A percentile compares a stretch with the other conserved stretches of the same genome.
Evolutionary conservation across 2,888 invertebrate genomes (phyloP).

Genomic region (Polyommatus icarus): DNA sequence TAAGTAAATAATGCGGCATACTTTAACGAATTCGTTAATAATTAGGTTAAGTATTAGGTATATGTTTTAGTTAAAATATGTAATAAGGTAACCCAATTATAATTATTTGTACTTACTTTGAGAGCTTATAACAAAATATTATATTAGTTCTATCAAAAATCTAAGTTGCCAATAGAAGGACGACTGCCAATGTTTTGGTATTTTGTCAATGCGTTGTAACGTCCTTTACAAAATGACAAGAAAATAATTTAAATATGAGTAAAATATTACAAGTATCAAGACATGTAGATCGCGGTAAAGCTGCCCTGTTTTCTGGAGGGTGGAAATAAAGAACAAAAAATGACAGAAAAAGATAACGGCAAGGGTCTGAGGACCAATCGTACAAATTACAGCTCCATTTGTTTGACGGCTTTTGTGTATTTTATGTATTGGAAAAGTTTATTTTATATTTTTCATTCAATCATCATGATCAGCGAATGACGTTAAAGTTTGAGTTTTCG

Average conservation of each 20-base stretch:
- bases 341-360: conserved; percentile 65
- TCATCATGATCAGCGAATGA: neutral
- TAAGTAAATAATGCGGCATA: conserved; percentile 17
- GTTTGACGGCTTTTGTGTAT: conserved; percentile 39
- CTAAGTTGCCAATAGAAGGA: too few relatives aligned
- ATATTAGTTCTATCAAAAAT: too few relatives aligned
- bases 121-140: too few relatives aligned
- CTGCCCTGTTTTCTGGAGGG: conserved; percentile 73
- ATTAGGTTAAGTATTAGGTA: neutral
- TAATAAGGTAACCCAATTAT: too few relatives aligned
- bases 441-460: conserved; percentile 16
- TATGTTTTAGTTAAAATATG: too few relatives aligned
- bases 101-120: too few relatives aligned
- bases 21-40: neutral
- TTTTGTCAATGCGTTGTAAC: too few relatives aligned
- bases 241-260: too few relatives aligned
- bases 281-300: conserved; percentile 42
- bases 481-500: neutral
- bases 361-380: conserved; percentile 65
- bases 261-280: conserved; percentile 56
- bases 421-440: conserved; percentile 32
- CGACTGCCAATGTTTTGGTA: too few relatives aligned
- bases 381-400: conserved; percentile 63
- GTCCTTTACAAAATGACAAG: too few relatives aligned
- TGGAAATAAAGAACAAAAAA: conserved; percentile 71